Conservation (phyloP, 2,888 invertebrate species). For the Agonopterix subpropinquella region DNA sequence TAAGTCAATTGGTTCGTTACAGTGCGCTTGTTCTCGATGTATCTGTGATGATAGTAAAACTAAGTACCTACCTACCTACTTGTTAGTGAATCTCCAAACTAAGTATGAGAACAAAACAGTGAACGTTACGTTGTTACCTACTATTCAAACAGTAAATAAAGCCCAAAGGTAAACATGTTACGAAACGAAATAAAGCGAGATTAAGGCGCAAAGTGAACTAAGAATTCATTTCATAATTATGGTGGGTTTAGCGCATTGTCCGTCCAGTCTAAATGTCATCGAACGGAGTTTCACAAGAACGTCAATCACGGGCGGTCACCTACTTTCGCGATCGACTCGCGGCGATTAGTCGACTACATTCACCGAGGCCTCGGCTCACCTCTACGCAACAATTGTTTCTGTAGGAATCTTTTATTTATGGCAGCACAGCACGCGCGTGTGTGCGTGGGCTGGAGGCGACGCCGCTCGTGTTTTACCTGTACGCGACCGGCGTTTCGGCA, state of each 20-base stretch:
- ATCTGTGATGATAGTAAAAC: no score
- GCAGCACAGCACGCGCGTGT: conserved; percentile 53
- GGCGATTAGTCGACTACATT: conserved; percentile 71
- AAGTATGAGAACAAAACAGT: no score
- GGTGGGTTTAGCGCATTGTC: conserved; percentile 59
- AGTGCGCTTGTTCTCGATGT: no score
- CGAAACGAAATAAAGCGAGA: conserved; percentile 5
- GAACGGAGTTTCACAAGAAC: conserved; percentile 70
- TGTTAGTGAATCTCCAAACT: no score
- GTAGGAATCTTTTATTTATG: conserved; percentile 76
- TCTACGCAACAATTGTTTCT: conserved; percentile 76
- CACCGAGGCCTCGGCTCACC: conserved; percentile 67
- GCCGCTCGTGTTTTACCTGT: conserved; percentile 69
- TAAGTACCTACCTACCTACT: no score
- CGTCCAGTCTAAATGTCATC: conserved; percentile 67
- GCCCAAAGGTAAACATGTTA: conserved; percentile 4
- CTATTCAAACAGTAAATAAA: background rate
- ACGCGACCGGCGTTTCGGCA: conserved; percentile 8
- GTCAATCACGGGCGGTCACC: conserved; percentile 75
- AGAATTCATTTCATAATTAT: conserved; percentile 46
- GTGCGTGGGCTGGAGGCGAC: conserved; percentile 57
- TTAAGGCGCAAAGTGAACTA: conserved; percentile 5
- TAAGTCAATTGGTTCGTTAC: no score
- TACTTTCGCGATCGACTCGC: conserved; percentile 73
- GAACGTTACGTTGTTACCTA: background rate